Conservation (phyloP, 1,140 invertebrate genomes). For the Drosophila parabipectinata region DNA sequence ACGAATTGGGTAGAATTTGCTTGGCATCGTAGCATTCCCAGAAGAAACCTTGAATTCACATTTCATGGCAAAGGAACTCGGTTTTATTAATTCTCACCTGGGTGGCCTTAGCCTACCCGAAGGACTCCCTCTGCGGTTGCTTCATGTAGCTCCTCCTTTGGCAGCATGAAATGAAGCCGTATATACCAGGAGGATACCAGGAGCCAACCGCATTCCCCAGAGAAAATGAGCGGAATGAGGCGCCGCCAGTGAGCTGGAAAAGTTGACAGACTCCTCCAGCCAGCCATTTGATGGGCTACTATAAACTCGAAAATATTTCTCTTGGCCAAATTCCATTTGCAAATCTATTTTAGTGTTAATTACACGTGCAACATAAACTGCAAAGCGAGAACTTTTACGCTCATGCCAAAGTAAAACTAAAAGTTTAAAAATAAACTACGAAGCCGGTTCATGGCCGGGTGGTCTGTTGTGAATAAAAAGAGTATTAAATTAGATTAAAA, state of each 20-base stretch:
- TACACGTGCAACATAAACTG: constrained; percentile 42
- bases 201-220: constrained; percentile 11
- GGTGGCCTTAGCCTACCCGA: background rate
- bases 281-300: constrained; percentile 34
- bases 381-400: constrained; percentile 35
- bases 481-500: constrained; percentile 49
- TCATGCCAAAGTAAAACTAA: constrained; percentile 26
- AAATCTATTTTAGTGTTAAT: constrained; percentile 57
- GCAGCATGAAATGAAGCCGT: constrained; percentile 2
- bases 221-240: constrained; percentile 3
- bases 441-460: constrained; percentile 19
- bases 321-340: constrained; percentile 29
- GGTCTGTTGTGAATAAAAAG: constrained; percentile 31
- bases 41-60: constrained; percentile 6
- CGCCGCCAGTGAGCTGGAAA: background rate
- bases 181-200: background rate
- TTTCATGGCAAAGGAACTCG: constrained; percentile 22
- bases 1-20: constrained; percentile 24
- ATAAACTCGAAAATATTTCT: constrained; percentile 25
- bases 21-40: background rate
- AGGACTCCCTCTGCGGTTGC: constrained; percentile 5
- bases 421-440: constrained; percentile 47
- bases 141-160: constrained; percentile 19
- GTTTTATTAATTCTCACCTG: constrained; percentile 39
- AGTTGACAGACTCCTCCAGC: constrained; percentile 4